Base-by-base conservation (phyloP, 1,140 invertebrate genomes). In the Lordiphosa clarofinis region DNA sequence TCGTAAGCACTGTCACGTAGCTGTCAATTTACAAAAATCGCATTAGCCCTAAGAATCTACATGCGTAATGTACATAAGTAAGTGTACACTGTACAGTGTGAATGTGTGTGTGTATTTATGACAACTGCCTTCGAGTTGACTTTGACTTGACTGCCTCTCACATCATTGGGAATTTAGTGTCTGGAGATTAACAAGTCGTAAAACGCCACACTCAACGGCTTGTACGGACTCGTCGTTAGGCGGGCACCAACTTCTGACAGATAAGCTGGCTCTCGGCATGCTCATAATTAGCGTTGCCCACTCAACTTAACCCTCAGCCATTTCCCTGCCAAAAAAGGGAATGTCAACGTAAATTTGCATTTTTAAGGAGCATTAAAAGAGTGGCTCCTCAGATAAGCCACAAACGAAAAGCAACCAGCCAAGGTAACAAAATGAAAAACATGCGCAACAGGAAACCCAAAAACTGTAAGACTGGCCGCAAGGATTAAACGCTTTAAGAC, bases 11-110 rank as follows among this genome's bases (percentile, higher is more conserved):
- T 81, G 76, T 81, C 76, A 81, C 79, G 78, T 82, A 50, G 78
- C 78, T 82, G 78, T 82, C 76, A 82, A 82, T 82, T 82, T 73
- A 61, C 58, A 73, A 76, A 84, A 84, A 84, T 78, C 68, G 75
- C 75, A 81, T 79, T 79, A 79, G 70, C 65, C 61, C 52, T 28
- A 43, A 56, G 60, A 39, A 72, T 71, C 59, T 60, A 56, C 54
- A 63, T 54, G 44, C 56, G n/a, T n/a, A n/a, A n/a, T n/a, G n/a
- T n/a, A n/a, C n/a, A 48, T 24, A 24, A 24, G 21, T 24, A 44
- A 53, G 21, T 67, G 19, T 19, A 15, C 15, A 15, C 3, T 1
- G 15, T 15, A 19, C 19, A 19, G 50, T 59, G 7, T 13, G 49
- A 67, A 40, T 68, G 68, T 60, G 43, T 49, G 43, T 49, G 43